These are phyloP conservation scores for Spongilla lacustris DNA, from an alignment of 37 sponge, comb jelly and placozoan genomes.

Conservation along the genomic window DNA sequence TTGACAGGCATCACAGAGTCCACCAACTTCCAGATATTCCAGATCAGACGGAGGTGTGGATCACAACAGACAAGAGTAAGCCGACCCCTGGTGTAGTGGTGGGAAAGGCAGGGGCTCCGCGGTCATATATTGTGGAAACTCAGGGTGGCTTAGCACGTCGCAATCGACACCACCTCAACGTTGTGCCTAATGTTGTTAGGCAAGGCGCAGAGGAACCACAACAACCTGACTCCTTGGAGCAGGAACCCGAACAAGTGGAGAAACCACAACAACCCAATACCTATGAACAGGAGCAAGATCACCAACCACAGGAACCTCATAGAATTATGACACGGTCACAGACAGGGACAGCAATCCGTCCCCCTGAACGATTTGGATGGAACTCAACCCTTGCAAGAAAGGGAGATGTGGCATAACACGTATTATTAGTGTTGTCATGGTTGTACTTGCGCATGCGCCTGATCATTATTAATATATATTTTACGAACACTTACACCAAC, in stretches of 20 bases:
- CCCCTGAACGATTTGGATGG: conserved; percentile 7
- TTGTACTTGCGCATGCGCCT: conserved; percentile 18
- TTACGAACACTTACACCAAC: conserved; percentile 4
- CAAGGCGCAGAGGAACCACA: too few relatives aligned
- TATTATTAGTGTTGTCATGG: neutral
- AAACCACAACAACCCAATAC: too few relatives aligned
- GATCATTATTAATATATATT: neutral
- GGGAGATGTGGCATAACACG: conserved; percentile 7
- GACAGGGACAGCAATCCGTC: conserved; percentile 14
- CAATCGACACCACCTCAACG: too few relatives aligned
- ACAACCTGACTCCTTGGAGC: too few relatives aligned
- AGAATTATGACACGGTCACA: conserved; percentile 4
- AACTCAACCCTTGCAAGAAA: too few relatives aligned
- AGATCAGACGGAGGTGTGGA: conserved; percentile 2
- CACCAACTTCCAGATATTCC: conserved; percentile 4
- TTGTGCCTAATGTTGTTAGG: too few relatives aligned
- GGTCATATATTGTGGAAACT: too few relatives aligned
- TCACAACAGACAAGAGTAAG: neutral
- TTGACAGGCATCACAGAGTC: conserved; percentile 3
- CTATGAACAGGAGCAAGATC: too few relatives aligned
- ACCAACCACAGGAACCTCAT: neutral
- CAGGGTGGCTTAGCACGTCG: too few relatives aligned
- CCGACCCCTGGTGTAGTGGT: too few relatives aligned
- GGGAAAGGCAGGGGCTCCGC: too few relatives aligned
- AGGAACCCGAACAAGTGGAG: too few relatives aligned